Conservation (phyloP, 2,888 invertebrate genomes). For the Melangyna quadrimaculata region DNA sequence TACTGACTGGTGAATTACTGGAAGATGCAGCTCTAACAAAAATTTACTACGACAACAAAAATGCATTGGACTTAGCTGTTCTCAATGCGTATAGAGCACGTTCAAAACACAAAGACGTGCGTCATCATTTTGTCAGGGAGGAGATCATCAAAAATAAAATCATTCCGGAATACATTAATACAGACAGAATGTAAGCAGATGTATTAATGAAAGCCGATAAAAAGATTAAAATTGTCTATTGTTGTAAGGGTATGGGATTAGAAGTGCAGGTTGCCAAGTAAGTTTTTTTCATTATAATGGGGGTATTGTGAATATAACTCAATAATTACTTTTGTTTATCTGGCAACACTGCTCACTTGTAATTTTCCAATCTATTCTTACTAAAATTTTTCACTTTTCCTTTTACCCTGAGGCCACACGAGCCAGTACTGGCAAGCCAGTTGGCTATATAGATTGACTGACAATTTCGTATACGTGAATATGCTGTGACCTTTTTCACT, state of each 20-base stretch:
- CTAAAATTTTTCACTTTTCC: too few species aligned
- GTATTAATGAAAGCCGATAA: conserved; percentile 1
- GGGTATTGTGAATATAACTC: conserved; percentile 73
- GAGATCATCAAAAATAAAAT: neutral
- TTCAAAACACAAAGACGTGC: neutral
- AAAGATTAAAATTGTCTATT: neutral
- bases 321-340: neutral
- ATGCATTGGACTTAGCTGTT: neutral
- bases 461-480: too few species aligned
- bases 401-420: too few species aligned
- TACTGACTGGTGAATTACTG: too few species aligned
- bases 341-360: too few species aligned
- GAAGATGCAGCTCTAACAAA: too few species aligned
- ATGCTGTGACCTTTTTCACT: too few species aligned
- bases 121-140: neutral
- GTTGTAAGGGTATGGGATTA: neutral
- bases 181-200: conserved; percentile 12
- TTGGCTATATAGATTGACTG: too few species aligned
- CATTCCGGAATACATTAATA: neutral
- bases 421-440: too few species aligned
- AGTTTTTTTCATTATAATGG: neutral
- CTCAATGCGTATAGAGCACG: neutral
- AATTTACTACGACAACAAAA: too few species aligned
- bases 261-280: neutral
- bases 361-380: too few species aligned